Percentiles rank a stretch among this genome's conserved stretches.
Evolutionary conservation across 2,797 vertebrate genomes (phyloP).

Genomic region (Darevskia mixta): DNA sequence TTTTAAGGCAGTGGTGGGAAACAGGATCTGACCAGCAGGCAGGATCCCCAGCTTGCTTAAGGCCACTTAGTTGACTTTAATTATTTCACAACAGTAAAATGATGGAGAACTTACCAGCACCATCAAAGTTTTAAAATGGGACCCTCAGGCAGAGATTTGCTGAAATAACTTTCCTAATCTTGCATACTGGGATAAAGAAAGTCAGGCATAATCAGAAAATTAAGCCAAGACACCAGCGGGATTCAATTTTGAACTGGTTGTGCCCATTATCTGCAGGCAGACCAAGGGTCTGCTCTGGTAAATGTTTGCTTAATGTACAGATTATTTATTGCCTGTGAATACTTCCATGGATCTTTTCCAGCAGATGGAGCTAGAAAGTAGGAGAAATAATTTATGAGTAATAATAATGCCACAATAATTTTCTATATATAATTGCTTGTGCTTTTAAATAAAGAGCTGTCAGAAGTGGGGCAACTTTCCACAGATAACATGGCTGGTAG

Average conservation of each 20-base stretch:
- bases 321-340: neutral
- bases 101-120: no score
- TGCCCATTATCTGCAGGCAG: neutral
- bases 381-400: slow-evolving; percentile 1
- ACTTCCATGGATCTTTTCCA: slow-evolving; percentile 6
- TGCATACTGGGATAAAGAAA: neutral
- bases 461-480: neutral
- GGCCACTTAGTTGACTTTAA: neutral
- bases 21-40: no score
- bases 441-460: neutral
- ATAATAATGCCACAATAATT: neutral
- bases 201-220: neutral
- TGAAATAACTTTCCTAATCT: neutral
- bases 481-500: neutral
- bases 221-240: neutral
- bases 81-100: slow-evolving; percentile 1
- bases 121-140: no score
- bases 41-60: neutral
- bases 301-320: neutral
- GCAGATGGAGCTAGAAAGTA: slow-evolving; percentile 74
- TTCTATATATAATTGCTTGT: neutral
- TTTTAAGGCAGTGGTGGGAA: no score
- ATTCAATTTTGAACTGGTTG: neutral
- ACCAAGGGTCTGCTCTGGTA: neutral
- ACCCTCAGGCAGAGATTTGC: neutral